A percentile compares a stretch with the other conserved stretches of the same genome.
phyloP scores from a whole-genome alignment of 2,888 invertebrate genomes.

The Erannis defoliaria region DNA sequence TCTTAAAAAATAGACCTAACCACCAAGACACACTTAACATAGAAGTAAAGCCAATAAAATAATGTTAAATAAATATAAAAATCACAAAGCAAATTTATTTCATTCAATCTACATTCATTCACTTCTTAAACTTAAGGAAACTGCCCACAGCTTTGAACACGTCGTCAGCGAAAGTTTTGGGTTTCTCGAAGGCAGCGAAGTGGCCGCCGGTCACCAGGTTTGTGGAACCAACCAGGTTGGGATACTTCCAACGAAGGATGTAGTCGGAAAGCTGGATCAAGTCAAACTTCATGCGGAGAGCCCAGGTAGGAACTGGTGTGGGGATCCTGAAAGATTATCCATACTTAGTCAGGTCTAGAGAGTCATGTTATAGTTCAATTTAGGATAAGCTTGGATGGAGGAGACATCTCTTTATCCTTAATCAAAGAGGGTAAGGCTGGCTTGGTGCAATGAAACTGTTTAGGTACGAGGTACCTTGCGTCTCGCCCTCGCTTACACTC shows the following conservation, averaged over 20 bases:
- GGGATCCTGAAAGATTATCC: slow-evolving; percentile 90
- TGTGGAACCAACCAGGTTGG: slow-evolving; percentile 89
- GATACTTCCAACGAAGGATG: slow-evolving; percentile 87
- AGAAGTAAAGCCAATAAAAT: too few relatives aligned
- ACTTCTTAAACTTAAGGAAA: slow-evolving; percentile 53
- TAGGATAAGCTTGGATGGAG: too few relatives aligned
- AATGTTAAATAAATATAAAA: too few relatives aligned
- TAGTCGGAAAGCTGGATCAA: slow-evolving; percentile 87
- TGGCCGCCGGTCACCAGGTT: slow-evolving; percentile 91
- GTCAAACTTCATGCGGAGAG: slow-evolving; percentile 90
- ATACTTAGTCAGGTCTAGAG: too few relatives aligned
- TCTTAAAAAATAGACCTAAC: too few relatives aligned
- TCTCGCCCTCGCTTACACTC: too few relatives aligned
- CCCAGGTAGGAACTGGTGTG: slow-evolving; percentile 90
- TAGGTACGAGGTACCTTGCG: too few relatives aligned
- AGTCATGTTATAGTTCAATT: too few relatives aligned
- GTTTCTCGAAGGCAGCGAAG: slow-evolving; percentile 94
- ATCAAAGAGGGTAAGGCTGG: too few relatives aligned
- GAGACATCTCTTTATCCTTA: too few relatives aligned
- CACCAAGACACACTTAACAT: too few relatives aligned
- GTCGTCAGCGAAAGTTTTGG: slow-evolving; percentile 89
- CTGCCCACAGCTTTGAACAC: slow-evolving; percentile 78
- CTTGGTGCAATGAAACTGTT: too few relatives aligned
- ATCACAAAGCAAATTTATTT: neutral
- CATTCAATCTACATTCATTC: slow-evolving; percentile 13